Base-by-base conservation (phyloP, 2,113 vertebrate genomes). In the Istiophorus platypterus region DNA sequence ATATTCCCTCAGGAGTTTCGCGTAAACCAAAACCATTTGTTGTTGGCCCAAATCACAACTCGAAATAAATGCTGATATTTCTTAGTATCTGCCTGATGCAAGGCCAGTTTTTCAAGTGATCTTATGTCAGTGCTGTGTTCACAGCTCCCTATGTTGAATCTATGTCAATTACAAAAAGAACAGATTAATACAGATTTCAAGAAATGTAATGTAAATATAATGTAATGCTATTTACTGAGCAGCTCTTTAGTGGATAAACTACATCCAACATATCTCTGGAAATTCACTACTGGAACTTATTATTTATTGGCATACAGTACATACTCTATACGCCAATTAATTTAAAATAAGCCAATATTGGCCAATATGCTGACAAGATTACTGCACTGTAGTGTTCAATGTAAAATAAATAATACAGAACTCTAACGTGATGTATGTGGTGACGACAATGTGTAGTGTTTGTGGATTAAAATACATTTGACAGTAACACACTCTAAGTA, bases 361-460 rank as follows among this genome's bases (percentile, higher is more conserved):
- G 18, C 12, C 54, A 47, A 47, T 49, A 75, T 54, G 34, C 31
- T 45, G 41, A 45, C 63, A 42, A 57, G 65, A 75, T 54, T 10
- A 75, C 31, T 47, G 65, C 63, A 73, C 41, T 73, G 39, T 42
- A 75, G 56, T 26, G 54, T 27, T 42, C 29, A 14, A 7, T 47
- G 26, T 24, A 37, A 58, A 47, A 22, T 49, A 34, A 72, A 61
- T 41, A 51, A 18, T 5, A 64, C 0, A 54, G 4, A 41, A 27
- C 41, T 37, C 7, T 26, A n/a, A 29, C n/a, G n/a, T n/a, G n/a
- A n/a, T n/a, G n/a, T n/a, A n/a, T n/a, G n/a, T n/a, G n/a, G n/a
- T 15, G 0, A 71, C 6, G 47, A 18, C 67, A 41, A n/a, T 7
- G 1, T 62, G 31, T 20, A 3, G 24, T 67, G 34, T 26, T 45